A percentile compares a stretch with the other conserved stretches of the same genome.
Evolutionary conservation across 2,888 invertebrate species (phyloP).

Genomic region (Pyrgus malvae): DNA sequence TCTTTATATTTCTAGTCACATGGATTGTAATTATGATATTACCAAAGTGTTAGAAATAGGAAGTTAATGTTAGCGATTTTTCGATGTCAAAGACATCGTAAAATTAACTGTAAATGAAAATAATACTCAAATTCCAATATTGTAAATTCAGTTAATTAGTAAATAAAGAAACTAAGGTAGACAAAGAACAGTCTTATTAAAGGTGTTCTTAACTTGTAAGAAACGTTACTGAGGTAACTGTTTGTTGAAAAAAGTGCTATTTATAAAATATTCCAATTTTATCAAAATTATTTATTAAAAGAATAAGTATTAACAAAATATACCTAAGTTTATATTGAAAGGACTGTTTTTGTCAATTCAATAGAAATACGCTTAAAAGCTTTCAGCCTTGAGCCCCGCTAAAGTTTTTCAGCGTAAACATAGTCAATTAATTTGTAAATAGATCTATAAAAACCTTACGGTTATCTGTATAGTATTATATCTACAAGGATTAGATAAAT

Average conservation of each 20-base stretch:
- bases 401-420: conserved; percentile 71
- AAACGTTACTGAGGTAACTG: no score
- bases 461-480: neutral
- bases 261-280: no score
- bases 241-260: no score
- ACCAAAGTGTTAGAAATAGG: neutral
- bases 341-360: neutral
- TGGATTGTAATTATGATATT: neutral
- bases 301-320: no score
- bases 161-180: no score
- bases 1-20: conserved; percentile 65
- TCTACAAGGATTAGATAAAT: neutral
- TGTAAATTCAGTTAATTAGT: no score
- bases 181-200: no score
- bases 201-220: no score
- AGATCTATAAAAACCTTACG: neutral
- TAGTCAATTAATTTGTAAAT: conserved; percentile 58
- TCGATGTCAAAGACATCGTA: conserved; percentile 18
- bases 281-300: no score
- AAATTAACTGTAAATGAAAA: neutral
- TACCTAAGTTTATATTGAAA: no score
- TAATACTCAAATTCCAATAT: no score
- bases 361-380: conserved; percentile 60
- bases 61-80: neutral
- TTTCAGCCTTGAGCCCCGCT: conserved; percentile 77